Evolutionary conservation across 2,888 invertebrate species (phyloP).

Genomic region (Netelia virgata): DNA sequence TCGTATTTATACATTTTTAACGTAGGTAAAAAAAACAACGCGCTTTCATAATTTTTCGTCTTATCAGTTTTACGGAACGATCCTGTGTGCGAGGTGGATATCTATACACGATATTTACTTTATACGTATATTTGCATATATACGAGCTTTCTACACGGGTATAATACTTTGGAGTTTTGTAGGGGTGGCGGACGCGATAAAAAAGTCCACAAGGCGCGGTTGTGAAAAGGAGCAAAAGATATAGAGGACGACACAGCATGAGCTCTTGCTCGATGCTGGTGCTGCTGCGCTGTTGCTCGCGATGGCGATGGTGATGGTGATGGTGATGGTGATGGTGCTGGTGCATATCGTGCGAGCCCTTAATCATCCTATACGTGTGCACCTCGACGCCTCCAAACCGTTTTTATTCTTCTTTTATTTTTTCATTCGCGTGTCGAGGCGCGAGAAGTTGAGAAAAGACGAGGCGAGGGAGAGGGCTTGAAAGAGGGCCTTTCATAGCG

Average conservation of each 20-base stretch:
- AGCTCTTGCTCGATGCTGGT: conserved; percentile 16
- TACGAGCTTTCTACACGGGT: conserved; percentile 37
- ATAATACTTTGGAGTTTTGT: conserved; percentile 49
- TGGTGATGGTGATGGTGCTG: conserved; percentile 4
- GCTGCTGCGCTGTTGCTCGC: too few relatives aligned
- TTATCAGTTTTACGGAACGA: not conserved
- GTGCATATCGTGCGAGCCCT: conserved; percentile 57
- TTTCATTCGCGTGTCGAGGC: conserved; percentile 59
- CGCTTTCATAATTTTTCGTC: not conserved
- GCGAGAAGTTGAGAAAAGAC: conserved; percentile 51
- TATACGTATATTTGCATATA: not conserved
- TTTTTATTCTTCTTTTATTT: conserved; percentile 31
- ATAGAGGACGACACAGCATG: conserved; percentile 36
- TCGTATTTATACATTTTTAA: not conserved
- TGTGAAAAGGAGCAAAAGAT: conserved; percentile 30
- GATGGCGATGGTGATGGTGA: too few relatives aligned
- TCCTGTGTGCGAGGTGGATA: conserved; percentile 1
- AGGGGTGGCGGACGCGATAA: conserved; percentile 11
- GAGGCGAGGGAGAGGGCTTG: conserved; percentile 46
- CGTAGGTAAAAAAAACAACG: not conserved
- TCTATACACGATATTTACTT: not conserved
- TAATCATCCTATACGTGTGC: conserved; percentile 58
- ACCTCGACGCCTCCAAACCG: conserved; percentile 51
- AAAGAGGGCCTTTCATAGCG: conserved; percentile 51
- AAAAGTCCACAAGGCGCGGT: conserved; percentile 59